Evolutionary conservation across 2,797 vertebrate genomes (phyloP).

Genomic region (Ctenosaura bakeri): DNA sequence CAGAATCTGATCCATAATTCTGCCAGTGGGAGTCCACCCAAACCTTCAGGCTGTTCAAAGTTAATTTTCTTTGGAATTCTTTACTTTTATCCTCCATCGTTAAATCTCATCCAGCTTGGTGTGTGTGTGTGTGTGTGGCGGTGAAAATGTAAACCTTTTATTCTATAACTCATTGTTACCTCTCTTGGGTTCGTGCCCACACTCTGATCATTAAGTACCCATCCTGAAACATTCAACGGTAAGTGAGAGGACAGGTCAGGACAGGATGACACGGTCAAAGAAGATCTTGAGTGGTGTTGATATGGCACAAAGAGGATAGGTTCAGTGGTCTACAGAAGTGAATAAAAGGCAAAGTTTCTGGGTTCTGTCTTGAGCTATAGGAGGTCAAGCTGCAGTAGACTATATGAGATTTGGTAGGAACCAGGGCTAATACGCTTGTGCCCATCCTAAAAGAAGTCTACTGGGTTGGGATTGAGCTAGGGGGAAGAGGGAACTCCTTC

Average conservation of each 20-base stretch:
- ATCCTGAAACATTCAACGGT: not conserved
- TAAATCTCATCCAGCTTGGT: not conserved
- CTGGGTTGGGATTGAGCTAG: not conserved
- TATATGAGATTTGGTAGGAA: not conserved
- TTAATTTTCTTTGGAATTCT: not conserved
- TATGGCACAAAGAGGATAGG: not conserved
- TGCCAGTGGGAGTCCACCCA: not conserved
- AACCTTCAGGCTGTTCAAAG: not conserved
- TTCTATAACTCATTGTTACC: constrained; percentile 1
- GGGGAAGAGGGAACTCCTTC: too few relatives aligned
- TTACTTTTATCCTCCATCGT: too few relatives aligned
- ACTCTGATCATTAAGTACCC: not conserved
- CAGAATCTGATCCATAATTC: not conserved
- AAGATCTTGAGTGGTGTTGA: not conserved
- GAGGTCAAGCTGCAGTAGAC: not conserved
- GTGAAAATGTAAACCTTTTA: not conserved
- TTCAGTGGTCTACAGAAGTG: not conserved
- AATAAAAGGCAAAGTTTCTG: not conserved
- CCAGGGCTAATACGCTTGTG: not conserved
- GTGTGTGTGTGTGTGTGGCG: too few relatives aligned
- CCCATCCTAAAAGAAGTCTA: not conserved
- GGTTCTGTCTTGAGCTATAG: not conserved
- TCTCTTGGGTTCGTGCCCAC: not conserved
- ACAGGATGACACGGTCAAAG: not conserved
- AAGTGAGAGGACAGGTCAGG: not conserved